phyloP scores from a whole-genome alignment of 1,140 invertebrate genomes.

The Bombus soroeensis region DNA sequence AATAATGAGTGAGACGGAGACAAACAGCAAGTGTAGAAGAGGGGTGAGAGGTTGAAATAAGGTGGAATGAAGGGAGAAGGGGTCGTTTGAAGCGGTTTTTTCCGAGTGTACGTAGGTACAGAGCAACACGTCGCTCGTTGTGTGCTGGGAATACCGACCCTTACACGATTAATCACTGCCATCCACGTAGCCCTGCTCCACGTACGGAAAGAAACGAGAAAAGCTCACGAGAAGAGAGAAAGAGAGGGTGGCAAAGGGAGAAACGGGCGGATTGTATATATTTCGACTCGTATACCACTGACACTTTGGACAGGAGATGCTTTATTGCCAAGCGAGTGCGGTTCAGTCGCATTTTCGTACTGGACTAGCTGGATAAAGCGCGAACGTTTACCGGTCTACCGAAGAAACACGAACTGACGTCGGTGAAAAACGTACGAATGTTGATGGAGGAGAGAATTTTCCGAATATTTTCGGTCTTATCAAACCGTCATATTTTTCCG shows the following conservation, averaged over 20 bases:
- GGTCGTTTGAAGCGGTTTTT: slow-evolving; percentile 58
- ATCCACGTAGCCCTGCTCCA: slow-evolving; percentile 43
- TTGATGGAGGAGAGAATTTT: neutral
- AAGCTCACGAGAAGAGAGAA: slow-evolving; percentile 22
- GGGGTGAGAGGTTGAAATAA: slow-evolving; percentile 35
- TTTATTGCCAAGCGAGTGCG: slow-evolving; percentile 67
- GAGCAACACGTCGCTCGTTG: slow-evolving; percentile 69
- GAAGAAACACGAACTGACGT: slow-evolving; percentile 33
- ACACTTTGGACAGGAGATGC: slow-evolving; percentile 68
- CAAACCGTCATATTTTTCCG: neutral
- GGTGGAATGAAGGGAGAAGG: slow-evolving; percentile 33
- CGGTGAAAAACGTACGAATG: neutral
- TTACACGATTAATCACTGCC: slow-evolving; percentile 72
- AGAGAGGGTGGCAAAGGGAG: neutral
- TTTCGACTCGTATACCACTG: slow-evolving; percentile 69
- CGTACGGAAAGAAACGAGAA: slow-evolving; percentile 57
- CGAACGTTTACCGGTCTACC: slow-evolving; percentile 62
- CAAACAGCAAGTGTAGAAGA: neutral
- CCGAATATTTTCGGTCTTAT: slow-evolving; percentile 9
- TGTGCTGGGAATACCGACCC: slow-evolving; percentile 61
- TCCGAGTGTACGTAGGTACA: slow-evolving; percentile 54
- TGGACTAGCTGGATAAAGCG: slow-evolving; percentile 65
- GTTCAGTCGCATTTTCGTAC: slow-evolving; percentile 67
- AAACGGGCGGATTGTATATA: slow-evolving; percentile 56
- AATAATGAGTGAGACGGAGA: slow-evolving; percentile 15